phyloP scores from a whole-genome alignment of 2,113 vertebrate genomes.

The Ranitomeya imitator region DNA sequence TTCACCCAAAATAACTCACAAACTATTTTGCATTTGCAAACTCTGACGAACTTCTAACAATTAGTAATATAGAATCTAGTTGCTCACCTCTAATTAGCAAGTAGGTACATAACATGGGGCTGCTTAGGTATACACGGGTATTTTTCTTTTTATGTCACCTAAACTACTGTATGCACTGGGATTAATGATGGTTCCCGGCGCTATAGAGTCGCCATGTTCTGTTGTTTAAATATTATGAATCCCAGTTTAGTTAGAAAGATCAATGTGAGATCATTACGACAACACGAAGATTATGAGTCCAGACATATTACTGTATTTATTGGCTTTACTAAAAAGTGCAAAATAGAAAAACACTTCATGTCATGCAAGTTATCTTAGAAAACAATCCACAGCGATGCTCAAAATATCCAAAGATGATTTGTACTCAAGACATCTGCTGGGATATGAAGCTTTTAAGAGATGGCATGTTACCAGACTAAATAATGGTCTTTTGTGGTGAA shows the following conservation, averaged over 20 bases:
- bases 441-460: constrained; percentile 41
- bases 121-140: too few relatives aligned
- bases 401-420: constrained; percentile 38
- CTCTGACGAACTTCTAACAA: too few relatives aligned
- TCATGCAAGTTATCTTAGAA: constrained; percentile 28
- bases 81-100: too few relatives aligned
- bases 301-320: not conserved
- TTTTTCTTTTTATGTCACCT: too few relatives aligned
- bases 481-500: constrained; percentile 37
- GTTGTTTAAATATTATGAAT: not conserved
- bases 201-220: not conserved
- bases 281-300: not conserved
- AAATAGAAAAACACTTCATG: not conserved
- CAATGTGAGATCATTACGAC: not conserved
- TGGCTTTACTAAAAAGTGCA: constrained; percentile 1
- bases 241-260: not conserved
- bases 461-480: constrained; percentile 21
- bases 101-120: too few relatives aligned
- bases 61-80: too few relatives aligned
- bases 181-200: not conserved
- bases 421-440: not conserved
- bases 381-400: not conserved
- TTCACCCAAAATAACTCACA: too few relatives aligned
- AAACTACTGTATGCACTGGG: too few relatives aligned
- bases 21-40: too few relatives aligned